Evolutionary conservation across 2,113 vertebrate genomes (phyloP).

Genomic region (Ictalurus punctatus): DNA sequence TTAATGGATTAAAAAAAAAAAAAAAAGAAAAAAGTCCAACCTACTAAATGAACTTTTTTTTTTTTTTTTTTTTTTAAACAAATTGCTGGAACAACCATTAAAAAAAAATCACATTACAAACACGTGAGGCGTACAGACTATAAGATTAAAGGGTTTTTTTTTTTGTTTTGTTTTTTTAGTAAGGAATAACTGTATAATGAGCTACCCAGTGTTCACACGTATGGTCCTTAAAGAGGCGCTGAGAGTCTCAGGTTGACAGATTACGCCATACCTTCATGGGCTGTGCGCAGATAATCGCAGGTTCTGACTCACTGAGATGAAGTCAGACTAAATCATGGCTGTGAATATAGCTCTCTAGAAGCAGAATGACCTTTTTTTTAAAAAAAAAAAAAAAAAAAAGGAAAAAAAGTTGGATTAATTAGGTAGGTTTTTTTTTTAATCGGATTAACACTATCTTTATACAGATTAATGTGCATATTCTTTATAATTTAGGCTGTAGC

Average conservation of each 20-base stretch:
- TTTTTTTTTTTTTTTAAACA: no score
- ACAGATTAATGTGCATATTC: not conserved
- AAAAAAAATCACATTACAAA: not conserved
- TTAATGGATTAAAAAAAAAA: not conserved
- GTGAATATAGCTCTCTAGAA: not conserved
- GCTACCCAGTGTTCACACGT: not conserved
- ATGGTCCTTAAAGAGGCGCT: constrained; percentile 33
- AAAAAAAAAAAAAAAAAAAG: no score
- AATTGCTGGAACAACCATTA: not conserved
- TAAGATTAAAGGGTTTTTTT: not conserved
- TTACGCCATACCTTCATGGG: constrained; percentile 52
- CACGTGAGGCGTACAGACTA: not conserved
- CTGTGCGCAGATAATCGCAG: constrained; percentile 48
- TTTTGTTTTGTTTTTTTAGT: not conserved
- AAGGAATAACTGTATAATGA: constrained; percentile 20
- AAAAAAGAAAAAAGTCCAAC: not conserved
- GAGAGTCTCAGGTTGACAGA: constrained; percentile 50
- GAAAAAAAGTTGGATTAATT: not conserved
- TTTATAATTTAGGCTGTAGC: not conserved
- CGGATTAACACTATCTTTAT: not conserved
- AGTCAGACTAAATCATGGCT: constrained; percentile 21
- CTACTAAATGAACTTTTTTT: constrained; percentile 31
- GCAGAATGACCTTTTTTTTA: not conserved
- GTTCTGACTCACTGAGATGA: constrained; percentile 45
- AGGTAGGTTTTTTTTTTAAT: not conserved